Evolutionary conservation across 2,113 vertebrate genomes (phyloP), one percentile per base, ranked within the genome.

Genomic region (Scartelaos histophorus): DNA sequence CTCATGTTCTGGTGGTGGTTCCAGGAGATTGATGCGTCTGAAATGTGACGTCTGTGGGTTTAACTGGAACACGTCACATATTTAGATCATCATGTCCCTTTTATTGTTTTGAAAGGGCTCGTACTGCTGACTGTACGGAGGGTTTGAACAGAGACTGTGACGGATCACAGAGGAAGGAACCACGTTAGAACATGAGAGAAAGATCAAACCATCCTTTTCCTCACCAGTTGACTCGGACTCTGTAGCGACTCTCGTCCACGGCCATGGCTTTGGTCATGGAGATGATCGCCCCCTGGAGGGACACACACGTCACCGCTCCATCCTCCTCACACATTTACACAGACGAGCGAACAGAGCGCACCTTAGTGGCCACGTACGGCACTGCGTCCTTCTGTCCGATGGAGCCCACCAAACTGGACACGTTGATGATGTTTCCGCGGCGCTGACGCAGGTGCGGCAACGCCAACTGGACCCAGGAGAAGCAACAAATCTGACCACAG

Each of bases 241-340:
- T 89, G 64, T 94, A 73, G 6, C 76, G 87, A 76, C 95, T 95
- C 85, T 95, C 95, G 71, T 95, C 95, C 60, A 96, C 87, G 70
- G 95, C 95, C 93, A 95, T 92, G 0, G 94, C 95, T 90, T 95
- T 96, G 7, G 94, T 95, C 94, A 95, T 94, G 60, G 95, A 91
- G 1, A 89, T 85, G 0, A 96, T 92, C 25, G 94, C 95, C 66
- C 95, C 95, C 94, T 95, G 67, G 61, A 88, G 91, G 89, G 85
- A 7, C 71, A 71, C 66, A 51, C 0, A 0, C 0, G 5, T 0
- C 69, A 79, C 79, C 5, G 34, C 21, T n/a, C 0, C 0, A 24
- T 0, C 29, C 5, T 19, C 7, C 5, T 56, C 9, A 22, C 2
- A 1, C 46, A 53, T 49, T 3, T 49, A 7, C 5, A 38, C 3